phyloP scores from a whole-genome alignment of 2,888 invertebrate genomes.

The Eutolmus rufibarbis region DNA sequence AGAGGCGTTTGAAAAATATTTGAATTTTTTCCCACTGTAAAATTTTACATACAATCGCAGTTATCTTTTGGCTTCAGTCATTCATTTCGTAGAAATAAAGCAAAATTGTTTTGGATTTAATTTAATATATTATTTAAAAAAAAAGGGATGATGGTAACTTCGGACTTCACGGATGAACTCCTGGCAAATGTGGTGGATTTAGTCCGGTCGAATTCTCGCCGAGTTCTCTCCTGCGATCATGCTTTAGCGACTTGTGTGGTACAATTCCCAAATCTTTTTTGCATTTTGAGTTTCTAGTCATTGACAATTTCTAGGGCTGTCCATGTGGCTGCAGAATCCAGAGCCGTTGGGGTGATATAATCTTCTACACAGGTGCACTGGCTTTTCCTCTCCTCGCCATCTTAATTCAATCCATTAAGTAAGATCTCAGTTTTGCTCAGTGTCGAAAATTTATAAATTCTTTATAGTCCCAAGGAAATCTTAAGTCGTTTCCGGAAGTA shows the following conservation, averaged over 20 bases:
- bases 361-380: not conserved
- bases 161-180: not conserved
- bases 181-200: not conserved
- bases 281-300: not conserved
- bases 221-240: not conserved
- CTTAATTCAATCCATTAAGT: not conserved
- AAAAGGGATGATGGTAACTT: not conserved
- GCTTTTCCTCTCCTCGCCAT: not conserved
- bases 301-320: not conserved
- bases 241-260: not conserved
- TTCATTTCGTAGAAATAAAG: not conserved
- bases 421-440: not conserved
- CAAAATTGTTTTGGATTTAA: not conserved
- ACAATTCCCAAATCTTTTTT: not conserved
- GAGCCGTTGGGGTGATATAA: not conserved
- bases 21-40: not conserved
- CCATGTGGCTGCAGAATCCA: not conserved
- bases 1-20: not conserved
- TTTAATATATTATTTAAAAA: not conserved
- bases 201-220: not conserved
- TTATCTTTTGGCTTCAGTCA: not conserved
- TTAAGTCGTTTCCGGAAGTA: not conserved
- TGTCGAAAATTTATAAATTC: not conserved
- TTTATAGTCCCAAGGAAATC: not conserved
- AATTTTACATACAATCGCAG: not conserved